Evolutionary conservation across 2,888 invertebrate genomes (phyloP).

Genomic region (Abscondita cerata): DNA sequence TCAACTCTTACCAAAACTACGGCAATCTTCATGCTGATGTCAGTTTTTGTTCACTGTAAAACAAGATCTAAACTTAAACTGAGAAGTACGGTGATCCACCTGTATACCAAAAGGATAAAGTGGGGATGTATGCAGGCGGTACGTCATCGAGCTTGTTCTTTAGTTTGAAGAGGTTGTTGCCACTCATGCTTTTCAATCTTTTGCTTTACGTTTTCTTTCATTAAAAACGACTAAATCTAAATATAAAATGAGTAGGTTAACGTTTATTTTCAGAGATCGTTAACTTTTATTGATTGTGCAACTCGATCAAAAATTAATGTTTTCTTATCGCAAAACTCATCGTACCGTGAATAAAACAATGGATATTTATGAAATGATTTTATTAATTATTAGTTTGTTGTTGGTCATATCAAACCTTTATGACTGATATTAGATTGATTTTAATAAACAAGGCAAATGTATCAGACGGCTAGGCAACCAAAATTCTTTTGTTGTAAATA

Average conservation of each 20-base stretch:
- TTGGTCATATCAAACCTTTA: no score
- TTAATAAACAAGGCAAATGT: no score
- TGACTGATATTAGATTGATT: no score
- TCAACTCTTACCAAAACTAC: conserved; percentile 42
- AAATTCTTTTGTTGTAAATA: no score
- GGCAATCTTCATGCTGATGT: conserved; percentile 20
- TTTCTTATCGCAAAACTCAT: no score
- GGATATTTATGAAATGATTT: no score
- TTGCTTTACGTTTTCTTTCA: no score
- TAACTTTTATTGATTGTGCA: background rate
- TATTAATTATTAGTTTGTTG: no score
- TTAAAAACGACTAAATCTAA: background rate
- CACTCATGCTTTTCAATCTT: conserved; percentile 12
- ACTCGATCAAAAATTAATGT: no score
- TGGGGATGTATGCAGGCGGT: conserved; percentile 40
- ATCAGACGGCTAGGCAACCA: no score
- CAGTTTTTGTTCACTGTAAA: background rate
- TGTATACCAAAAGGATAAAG: conserved; percentile 25
- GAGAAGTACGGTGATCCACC: conserved; percentile 33
- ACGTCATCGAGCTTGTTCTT: conserved; percentile 38
- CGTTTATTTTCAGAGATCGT: background rate
- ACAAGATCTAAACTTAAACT: background rate
- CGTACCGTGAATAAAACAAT: no score
- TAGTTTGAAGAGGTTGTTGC: conserved; percentile 29
- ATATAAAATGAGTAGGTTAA: background rate